Conservation (phyloP, 2,888 invertebrate genomes). For the Spodoptera littoralis region DNA sequence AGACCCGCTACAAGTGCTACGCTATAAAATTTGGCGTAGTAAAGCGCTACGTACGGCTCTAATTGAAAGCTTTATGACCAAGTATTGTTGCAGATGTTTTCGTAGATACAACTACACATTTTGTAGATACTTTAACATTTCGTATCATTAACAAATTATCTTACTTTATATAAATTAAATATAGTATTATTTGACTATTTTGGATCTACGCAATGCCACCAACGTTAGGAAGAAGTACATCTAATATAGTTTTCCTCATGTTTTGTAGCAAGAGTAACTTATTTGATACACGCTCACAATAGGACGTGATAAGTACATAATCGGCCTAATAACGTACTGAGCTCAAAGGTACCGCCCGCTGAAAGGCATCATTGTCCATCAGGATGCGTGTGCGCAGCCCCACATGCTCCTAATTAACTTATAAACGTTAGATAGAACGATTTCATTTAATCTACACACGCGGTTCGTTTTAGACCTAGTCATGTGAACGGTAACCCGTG, state of each 20-base stretch:
- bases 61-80: no score
- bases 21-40: no score
- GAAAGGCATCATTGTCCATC: constrained; percentile 79
- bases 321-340: constrained; percentile 67
- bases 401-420: constrained; percentile 82
- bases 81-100: no score
- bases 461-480: constrained; percentile 23
- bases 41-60: no score
- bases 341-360: constrained; percentile 79
- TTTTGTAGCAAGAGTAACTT: background rate
- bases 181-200: no score
- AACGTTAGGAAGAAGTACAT: no score
- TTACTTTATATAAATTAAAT: no score
- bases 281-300: constrained; percentile 50
- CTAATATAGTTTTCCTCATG: constrained; percentile 1
- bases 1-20: no score
- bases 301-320: constrained; percentile 65
- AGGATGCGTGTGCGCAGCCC: constrained; percentile 70
- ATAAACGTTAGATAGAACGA: constrained; percentile 64
- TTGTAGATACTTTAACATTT: no score
- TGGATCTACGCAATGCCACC: no score
- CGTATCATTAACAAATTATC: no score
- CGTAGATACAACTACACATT: no score
- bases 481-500: constrained; percentile 15
- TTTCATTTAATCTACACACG: constrained; percentile 53